phyloP scores from a whole-genome alignment of 2,888 invertebrate genomes.

The Disparrhopalites patrizii region DNA sequence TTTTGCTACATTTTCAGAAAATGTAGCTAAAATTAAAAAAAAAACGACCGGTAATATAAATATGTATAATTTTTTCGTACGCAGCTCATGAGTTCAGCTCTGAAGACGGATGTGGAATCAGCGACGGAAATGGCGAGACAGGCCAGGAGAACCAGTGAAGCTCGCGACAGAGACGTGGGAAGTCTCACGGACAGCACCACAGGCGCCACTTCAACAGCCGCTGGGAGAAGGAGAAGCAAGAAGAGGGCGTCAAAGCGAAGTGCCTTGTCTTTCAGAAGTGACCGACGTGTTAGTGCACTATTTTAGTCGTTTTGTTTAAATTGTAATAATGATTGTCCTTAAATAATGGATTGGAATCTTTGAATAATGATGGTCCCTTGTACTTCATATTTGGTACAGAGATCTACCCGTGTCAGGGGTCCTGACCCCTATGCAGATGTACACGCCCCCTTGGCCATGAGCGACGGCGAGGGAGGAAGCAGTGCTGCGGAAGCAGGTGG shows the following conservation, averaged over 20 bases:
- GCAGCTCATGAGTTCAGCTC: slow-evolving; percentile 37
- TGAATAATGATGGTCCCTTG: neutral
- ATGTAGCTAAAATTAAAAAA: neutral
- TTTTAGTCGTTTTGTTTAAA: neutral
- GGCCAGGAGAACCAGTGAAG: slow-evolving; percentile 50
- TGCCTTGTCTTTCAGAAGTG: slow-evolving; percentile 30
- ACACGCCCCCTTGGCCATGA: slow-evolving; percentile 42
- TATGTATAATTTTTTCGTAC: neutral
- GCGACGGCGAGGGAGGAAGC: slow-evolving; percentile 34
- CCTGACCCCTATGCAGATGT: slow-evolving; percentile 29
- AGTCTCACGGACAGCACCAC: slow-evolving; percentile 48
- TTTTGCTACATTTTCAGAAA: too few relatives aligned
- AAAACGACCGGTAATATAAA: too few relatives aligned
- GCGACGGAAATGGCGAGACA: slow-evolving; percentile 55
- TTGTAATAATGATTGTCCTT: too few relatives aligned
- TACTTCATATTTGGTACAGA: slow-evolving; percentile 3
- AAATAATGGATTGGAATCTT: neutral
- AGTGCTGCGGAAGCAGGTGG: slow-evolving; percentile 28
- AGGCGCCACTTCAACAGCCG: slow-evolving; percentile 32
- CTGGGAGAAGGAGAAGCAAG: slow-evolving; percentile 27
- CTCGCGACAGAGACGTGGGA: slow-evolving; percentile 41
- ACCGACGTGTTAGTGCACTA: slow-evolving; percentile 9
- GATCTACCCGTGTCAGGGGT: slow-evolving; percentile 2
- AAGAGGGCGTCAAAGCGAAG: slow-evolving; percentile 38
- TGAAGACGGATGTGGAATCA: slow-evolving; percentile 54